phyloP scores from a whole-genome alignment of 2,888 invertebrate genomes.

The Drosophila paranaensis region DNA sequence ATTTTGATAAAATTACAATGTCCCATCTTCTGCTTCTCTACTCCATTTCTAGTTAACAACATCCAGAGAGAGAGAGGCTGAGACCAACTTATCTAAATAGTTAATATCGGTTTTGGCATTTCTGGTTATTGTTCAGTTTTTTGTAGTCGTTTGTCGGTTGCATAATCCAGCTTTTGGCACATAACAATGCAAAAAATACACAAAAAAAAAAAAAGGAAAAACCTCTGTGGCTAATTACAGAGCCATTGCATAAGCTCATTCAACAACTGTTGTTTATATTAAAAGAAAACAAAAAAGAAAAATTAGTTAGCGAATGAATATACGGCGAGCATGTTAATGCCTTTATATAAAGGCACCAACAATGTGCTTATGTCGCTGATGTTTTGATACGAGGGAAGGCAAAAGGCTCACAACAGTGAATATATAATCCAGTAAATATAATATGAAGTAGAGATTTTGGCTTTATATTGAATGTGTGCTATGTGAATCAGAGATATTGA shows the following conservation, averaged over 20 bases:
- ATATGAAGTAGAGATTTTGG: no score
- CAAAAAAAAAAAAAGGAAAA: not conserved
- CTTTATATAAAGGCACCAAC: constrained; percentile 2
- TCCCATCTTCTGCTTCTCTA: not conserved
- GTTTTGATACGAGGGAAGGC: not conserved
- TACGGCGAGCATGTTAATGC: not conserved
- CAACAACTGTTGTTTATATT: constrained; percentile 27
- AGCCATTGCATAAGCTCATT: constrained; percentile 61
- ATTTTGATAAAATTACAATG: constrained; percentile 18
- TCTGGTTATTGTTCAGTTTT: constrained; percentile 75
- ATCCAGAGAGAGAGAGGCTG: not conserved
- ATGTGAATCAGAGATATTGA: no score
- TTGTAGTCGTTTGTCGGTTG: constrained; percentile 43
- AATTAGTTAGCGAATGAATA: constrained; percentile 13
- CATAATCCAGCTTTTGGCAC: constrained; percentile 56
- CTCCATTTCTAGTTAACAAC: not conserved
- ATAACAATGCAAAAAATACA: constrained; percentile 54
- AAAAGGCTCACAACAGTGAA: no score
- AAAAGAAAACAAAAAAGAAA: constrained; percentile 8
- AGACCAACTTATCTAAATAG: constrained; percentile 56
- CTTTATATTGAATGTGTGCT: no score
- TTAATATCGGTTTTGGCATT: constrained; percentile 58
- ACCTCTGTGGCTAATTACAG: constrained; percentile 68
- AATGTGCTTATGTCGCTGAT: constrained; percentile 9
- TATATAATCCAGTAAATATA: no score